Evolutionary conservation across 1,140 invertebrate genomes (phyloP).

Genomic region (Heliconius eleuchia): DNA sequence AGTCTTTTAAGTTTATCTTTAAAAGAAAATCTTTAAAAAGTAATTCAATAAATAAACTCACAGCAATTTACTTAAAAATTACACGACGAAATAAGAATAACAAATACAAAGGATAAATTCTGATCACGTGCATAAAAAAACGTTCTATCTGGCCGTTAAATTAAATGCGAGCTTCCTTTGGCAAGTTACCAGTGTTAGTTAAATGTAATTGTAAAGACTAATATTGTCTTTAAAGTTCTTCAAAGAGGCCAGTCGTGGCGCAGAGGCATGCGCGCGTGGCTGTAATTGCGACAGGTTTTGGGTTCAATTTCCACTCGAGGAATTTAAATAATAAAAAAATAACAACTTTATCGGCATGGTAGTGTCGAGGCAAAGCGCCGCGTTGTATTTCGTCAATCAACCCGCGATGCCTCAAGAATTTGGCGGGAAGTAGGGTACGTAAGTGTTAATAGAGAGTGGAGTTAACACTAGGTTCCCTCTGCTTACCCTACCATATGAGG

Average conservation of each 20-base stretch:
- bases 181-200: slow-evolving; percentile 8
- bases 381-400: too few species aligned
- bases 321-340: too few species aligned
- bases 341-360: too few species aligned
- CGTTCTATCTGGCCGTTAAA: slow-evolving; percentile 2
- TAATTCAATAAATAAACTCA: neutral
- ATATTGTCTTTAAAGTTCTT: slow-evolving; percentile 3
- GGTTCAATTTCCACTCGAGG: too few species aligned
- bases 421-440: too few species aligned
- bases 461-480: too few species aligned
- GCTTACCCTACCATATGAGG: too few species aligned
- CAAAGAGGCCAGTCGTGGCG: neutral
- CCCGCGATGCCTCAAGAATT: too few species aligned
- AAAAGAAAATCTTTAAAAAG: neutral
- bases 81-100: slow-evolving; percentile 1
- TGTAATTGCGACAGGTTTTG: too few species aligned
- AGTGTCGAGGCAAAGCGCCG: too few species aligned
- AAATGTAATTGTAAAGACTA: slow-evolving; percentile 10
- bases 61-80: neutral
- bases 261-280: too few species aligned
- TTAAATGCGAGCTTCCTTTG: neutral
- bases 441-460: too few species aligned
- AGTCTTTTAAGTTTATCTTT: neutral
- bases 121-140: neutral
- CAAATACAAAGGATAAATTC: neutral